These are phyloP conservation scores for Agrypnia vestita DNA, from an alignment of 1,140 invertebrate genomes.

Conservation along the genomic window DNA sequence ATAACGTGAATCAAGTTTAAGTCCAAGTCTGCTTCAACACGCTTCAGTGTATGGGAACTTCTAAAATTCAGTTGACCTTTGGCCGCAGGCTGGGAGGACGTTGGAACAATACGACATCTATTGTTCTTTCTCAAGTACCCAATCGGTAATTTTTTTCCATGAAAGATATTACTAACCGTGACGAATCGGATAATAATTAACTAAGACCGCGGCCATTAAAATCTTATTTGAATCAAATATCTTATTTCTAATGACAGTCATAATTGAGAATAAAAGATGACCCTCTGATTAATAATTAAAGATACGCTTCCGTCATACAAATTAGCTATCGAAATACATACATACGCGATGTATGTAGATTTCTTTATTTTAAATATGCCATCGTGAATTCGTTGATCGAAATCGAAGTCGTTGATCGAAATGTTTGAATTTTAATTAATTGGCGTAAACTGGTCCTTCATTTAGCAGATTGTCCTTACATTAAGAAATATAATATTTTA, in stretches of 20 bases:
- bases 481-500: no score
- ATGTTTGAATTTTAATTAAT: no score
- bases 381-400: no score
- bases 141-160: conserved; percentile 7
- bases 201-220: not conserved
- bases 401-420: no score
- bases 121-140: not conserved
- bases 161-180: not conserved
- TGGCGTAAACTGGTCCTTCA: no score
- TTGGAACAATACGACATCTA: not conserved
- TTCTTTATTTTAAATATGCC: no score
- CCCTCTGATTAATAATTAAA: no score
- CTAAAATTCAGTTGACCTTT: conserved; percentile 3
- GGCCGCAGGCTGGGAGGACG: not conserved
- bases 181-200: conserved; percentile 4
- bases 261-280: no score
- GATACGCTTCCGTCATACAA: not conserved
- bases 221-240: not conserved
- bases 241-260: not conserved
- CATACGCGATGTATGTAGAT: no score
- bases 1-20: no score
- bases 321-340: no score
- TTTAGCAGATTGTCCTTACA: no score
- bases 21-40: not conserved
- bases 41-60: conserved; percentile 14